Evolutionary conservation across 1,140 invertebrate genomes (phyloP).

Genomic region (Trichonephila clavata): DNA sequence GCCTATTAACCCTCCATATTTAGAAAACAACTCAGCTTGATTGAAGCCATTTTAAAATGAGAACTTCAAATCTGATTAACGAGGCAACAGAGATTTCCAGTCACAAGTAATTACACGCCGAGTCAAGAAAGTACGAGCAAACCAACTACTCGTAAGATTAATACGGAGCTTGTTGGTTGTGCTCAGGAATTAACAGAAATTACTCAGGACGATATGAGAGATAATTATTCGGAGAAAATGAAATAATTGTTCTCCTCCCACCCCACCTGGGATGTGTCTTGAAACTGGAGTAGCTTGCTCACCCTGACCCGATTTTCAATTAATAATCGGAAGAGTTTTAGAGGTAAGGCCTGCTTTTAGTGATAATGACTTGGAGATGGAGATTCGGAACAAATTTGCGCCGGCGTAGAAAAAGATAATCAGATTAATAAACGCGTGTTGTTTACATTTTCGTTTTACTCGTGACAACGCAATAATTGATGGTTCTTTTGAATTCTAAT

Average conservation of each 20-base stretch:
- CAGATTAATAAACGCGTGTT: conserved; percentile 27
- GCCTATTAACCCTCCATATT: conserved; percentile 45
- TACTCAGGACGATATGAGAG: conserved; percentile 3
- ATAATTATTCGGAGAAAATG: conserved; percentile 30
- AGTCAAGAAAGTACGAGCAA: background rate
- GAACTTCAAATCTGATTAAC: conserved; percentile 53
- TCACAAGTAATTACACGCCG: conserved; percentile 43
- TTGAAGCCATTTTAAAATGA: conserved; percentile 42
- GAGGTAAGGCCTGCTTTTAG: conserved; percentile 11
- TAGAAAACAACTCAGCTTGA: conserved; percentile 31
- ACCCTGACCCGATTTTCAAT: conserved; percentile 49
- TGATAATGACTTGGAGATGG: background rate
- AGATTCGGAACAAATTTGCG: background rate
- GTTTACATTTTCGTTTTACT: conserved; percentile 21
- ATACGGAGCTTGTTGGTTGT: background rate
- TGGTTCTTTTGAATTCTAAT: background rate
- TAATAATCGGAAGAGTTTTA: conserved; percentile 45
- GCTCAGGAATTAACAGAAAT: conserved; percentile 39
- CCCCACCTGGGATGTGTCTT: background rate
- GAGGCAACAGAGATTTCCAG: background rate
- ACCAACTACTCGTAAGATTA: background rate
- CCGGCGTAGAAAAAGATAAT: background rate
- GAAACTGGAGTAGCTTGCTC: conserved; percentile 26
- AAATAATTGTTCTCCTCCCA: conserved; percentile 40
- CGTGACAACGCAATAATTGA: background rate